Conservation (phyloP, 2,888 invertebrate genomes). For the Drosophila acutilabella region DNA sequence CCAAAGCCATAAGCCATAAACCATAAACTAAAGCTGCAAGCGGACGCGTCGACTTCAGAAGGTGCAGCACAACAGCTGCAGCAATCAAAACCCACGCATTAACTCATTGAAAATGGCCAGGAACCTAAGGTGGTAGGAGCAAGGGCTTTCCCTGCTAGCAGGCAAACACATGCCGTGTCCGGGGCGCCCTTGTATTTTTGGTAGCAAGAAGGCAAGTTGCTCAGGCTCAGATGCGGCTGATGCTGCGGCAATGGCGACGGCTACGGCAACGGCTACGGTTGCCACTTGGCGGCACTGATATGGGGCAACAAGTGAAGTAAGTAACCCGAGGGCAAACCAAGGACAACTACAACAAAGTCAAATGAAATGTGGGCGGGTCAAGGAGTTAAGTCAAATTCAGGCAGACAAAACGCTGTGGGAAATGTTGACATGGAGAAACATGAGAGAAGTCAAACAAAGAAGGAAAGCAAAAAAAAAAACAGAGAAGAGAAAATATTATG, state of each 20-base stretch:
- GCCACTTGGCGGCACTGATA: constrained; percentile 60
- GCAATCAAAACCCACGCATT: constrained; percentile 58
- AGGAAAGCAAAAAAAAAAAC: neutral
- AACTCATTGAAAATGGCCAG: constrained; percentile 42
- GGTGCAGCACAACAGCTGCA: constrained; percentile 32
- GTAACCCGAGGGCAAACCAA: constrained; percentile 41
- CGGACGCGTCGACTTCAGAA: neutral
- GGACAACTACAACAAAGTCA: constrained; percentile 27
- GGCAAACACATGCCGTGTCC: constrained; percentile 65
- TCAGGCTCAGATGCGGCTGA: constrained; percentile 4
- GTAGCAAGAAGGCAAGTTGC: constrained; percentile 17
- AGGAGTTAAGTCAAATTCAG: constrained; percentile 37
- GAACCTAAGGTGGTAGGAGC: neutral
- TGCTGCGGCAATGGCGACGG: constrained; percentile 22
- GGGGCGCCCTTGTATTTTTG: constrained; percentile 10
- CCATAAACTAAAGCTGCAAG: constrained; percentile 4
- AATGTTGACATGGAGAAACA: constrained; percentile 76
- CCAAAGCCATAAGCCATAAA: neutral
- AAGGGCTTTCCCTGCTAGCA: constrained; percentile 40
- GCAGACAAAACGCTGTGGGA: constrained; percentile 59
- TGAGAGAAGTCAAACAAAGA: constrained; percentile 75
- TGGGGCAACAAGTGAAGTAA: constrained; percentile 69
- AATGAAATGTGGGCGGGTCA: constrained; percentile 21
- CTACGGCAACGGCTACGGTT: constrained; percentile 22
- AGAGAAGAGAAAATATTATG: constrained; percentile 68